Evolutionary conservation across 2,113 vertebrate genomes (phyloP), one percentile per base, ranked within the genome.

Genomic region (Egretta garzetta): DNA sequence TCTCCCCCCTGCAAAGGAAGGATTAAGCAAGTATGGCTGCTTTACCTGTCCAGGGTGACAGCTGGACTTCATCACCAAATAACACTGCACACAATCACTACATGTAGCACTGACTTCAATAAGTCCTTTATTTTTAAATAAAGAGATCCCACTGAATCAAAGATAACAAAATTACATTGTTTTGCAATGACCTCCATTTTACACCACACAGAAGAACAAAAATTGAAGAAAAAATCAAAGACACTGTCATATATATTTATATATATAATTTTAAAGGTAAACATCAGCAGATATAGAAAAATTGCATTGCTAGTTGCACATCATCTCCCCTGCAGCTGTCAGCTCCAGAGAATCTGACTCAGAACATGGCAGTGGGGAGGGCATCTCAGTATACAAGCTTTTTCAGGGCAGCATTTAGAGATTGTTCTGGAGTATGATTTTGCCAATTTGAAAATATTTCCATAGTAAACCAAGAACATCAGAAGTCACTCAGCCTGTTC

Each of bases 251-350:
- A 62, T 93, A 95, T 91, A 95, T 96, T 76, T 91, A 41, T 96
- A 86, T 94, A 86, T 96, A n/a, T 84, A 32, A 86, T 86, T 95
- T 98, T 97, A 95, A 98, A 98, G 98, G 97, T 97, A 98, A 98
- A 98, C 97, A 97, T 98, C 95, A 97, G 97, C 96, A 94, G 96
- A 97, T 98, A 98, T 98, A 98, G 98, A 98, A 98, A 98, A 98
- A 97, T 98, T 98, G 98, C 98, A 98, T 98, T 98, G 98, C 98
- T 98, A 98, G 97, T 98, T 98, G 98, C 98, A 98, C 98, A 98
- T 98, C 97, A 95, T 95, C 80, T 90, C 96, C 97, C 94, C 96
- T 74, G 85, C 68, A 97, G 97, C 96, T 95, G 79, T 93, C 66
- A 82, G 97, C 92, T 94, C 94, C 97, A 71, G 80, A 94, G 64